Evolutionary conservation across 2,888 invertebrate species (phyloP).

Genomic region (Andrena haemorrhoa): DNA sequence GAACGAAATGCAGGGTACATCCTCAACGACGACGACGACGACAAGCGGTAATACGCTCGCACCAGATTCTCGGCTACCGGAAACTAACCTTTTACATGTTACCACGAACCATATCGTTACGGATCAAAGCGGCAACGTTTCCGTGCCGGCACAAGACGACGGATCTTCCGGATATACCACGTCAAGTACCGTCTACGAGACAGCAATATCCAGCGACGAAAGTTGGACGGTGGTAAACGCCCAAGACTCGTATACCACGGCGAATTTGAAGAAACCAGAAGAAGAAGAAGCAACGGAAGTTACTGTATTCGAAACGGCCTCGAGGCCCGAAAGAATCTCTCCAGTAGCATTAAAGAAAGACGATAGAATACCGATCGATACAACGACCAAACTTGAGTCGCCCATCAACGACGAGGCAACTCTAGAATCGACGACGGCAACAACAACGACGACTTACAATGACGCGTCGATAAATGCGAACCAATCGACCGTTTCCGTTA

Average conservation of each 20-base stretch:
- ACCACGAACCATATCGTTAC: not conserved
- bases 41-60: not conserved
- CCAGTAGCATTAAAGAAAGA: not conserved
- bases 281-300: too few relatives aligned
- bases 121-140: not conserved
- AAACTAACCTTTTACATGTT: too few relatives aligned
- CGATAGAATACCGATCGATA: not conserved
- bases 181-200: not conserved
- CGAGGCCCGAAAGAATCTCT: not conserved
- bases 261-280: not conserved
- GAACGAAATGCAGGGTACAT: not conserved
- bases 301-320: not conserved
- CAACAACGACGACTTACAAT: not conserved
- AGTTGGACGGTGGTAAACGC: not conserved
- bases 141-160: too few relatives aligned
- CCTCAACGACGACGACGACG: not conserved
- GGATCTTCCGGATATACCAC: not conserved
- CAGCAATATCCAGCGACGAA: not conserved
- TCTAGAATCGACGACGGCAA: not conserved
- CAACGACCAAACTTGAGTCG: too few relatives aligned
- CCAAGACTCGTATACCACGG: not conserved
- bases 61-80: too few relatives aligned
- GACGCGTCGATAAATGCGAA: not conserved
- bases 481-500: not conserved
- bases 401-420: not conserved